Base-by-base conservation (phyloP, 2,113 vertebrate genomes). In the Hoplias malabaricus region DNA sequence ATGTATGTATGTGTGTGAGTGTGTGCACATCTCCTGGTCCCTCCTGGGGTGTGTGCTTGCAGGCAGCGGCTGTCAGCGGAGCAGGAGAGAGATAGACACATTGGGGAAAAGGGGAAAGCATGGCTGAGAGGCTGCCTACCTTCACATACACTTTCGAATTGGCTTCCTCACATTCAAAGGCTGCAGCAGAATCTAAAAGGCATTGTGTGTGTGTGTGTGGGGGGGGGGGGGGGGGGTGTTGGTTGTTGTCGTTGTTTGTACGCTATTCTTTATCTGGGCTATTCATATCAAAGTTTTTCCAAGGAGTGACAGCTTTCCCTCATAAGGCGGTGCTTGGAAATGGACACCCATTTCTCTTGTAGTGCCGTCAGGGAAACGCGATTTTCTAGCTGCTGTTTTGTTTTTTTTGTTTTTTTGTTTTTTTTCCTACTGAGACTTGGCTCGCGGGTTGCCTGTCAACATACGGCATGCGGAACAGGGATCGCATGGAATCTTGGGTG, bases 1-100 rank as follows among this genome's bases (percentile, higher is more conserved):
- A n/a, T n/a, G n/a, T n/a, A n/a, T n/a, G n/a, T n/a, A n/a, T n/a
- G n/a, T n/a, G n/a, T n/a, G n/a, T n/a, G n/a, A n/a, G 46, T 23
- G 48, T 53, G 48, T 53, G 48, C 48, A 21, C 21, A 21, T 53
- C 36, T 3, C 61, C 25, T 8, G 63, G 46, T 78, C 75, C 73
- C 73, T 59, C 50, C 36, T 25, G 71, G 84, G 83, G 71, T 57
- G 61, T 66, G 29, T 69, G 53, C 14, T 54, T 77, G 57, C 73
- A 82, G 83, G 76, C 25, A 34, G 53, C 25, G 36, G 72, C 70
- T 78, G 82, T 80, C 80, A 69, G 25, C 65, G 57, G 54, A 77
- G 53, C 53, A 75, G 36, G 36, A 62, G n/a, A 80, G 78, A 84
- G 62, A 80, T 69, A 81, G 69, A 68, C 66, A 80, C 57, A 43